These are phyloP conservation scores for Myoxocephalus aenaeus DNA, from an alignment of 2,797 vertebrate species.

Conservation along the genomic window DNA sequence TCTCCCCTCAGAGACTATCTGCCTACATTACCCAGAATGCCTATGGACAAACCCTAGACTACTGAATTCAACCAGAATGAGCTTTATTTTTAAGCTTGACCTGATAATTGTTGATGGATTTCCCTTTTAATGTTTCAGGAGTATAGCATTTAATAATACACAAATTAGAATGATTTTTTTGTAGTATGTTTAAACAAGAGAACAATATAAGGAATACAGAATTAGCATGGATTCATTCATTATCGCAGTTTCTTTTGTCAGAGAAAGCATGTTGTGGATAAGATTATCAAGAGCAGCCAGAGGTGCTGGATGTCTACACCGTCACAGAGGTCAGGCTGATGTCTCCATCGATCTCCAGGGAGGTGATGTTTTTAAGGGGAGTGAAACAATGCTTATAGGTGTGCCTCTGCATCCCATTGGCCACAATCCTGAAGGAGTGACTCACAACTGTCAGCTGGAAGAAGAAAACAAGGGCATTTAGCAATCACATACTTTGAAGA, in stretches of 20 bases:
- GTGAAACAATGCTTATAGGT: conserved; percentile 73
- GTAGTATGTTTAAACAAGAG: background rate
- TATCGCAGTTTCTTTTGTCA: background rate
- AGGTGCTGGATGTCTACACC: conserved; percentile 38
- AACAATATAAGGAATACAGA: background rate
- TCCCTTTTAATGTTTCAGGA: background rate
- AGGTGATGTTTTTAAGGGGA: conserved; percentile 62
- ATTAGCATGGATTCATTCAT: background rate
- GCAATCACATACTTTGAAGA: background rate
- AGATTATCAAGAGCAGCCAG: background rate
- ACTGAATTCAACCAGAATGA: background rate
- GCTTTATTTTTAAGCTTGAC: background rate
- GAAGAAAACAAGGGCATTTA: background rate
- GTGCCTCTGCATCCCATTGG: conserved; percentile 78
- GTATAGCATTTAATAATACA: too few species aligned
- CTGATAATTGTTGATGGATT: background rate
- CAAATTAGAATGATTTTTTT: background rate
- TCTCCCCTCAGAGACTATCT: background rate
- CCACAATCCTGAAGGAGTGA: conserved; percentile 73
- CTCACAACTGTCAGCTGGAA: conserved; percentile 84
- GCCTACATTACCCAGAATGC: background rate
- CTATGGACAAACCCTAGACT: background rate
- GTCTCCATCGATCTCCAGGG: conserved; percentile 81
- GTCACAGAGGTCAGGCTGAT: conserved; percentile 78
- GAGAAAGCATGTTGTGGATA: background rate